Percentiles rank a stretch among this genome's conserved stretches.
These are phyloP conservation scores for Auanema freiburgensis DNA, from an alignment of 2,888 invertebrate genomes.

Conservation along the genomic window DNA sequence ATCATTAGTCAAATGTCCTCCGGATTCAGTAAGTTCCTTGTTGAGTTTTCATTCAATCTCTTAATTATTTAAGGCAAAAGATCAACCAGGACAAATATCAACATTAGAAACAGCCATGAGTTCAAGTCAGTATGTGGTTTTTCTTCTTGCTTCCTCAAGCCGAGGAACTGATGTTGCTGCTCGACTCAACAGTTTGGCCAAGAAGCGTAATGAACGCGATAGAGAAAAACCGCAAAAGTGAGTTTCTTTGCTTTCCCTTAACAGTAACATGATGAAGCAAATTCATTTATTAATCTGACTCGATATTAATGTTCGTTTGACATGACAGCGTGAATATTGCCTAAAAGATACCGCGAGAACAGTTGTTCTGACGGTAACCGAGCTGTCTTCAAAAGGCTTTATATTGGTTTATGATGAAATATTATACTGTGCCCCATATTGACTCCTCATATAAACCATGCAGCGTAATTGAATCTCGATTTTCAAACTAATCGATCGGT, in stretches of 20 bases:
- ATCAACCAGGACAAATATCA: conserved; percentile 4
- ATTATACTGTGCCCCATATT: too few species aligned
- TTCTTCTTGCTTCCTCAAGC: conserved; percentile 25
- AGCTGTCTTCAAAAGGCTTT: too few species aligned
- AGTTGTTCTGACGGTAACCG: too few species aligned
- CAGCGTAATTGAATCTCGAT: too few species aligned
- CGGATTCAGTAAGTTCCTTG: conserved; percentile 7
- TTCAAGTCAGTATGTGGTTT: conserved; percentile 26
- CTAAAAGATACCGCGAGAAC: too few species aligned
- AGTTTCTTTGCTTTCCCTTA: conserved; percentile 4
- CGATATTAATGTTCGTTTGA: neutral
- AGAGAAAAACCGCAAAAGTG: conserved; percentile 20
- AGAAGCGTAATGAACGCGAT: conserved; percentile 25
- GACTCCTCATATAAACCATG: too few species aligned
- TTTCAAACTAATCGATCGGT: too few species aligned
- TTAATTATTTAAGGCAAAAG: conserved; percentile 10
- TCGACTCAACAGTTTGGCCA: conserved; percentile 22
- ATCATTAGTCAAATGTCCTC: conserved; percentile 18
- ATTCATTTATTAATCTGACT: neutral
- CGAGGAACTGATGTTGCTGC: conserved; percentile 24
- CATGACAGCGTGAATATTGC: conserved; percentile 1
- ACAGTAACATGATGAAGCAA: too few species aligned
- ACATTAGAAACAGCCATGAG: conserved; percentile 31
- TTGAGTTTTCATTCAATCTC: neutral
- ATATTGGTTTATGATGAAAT: too few species aligned